These are phyloP conservation scores for Isoperla grammatica DNA, from an alignment of 2,888 invertebrate species.

Conservation along the genomic window DNA sequence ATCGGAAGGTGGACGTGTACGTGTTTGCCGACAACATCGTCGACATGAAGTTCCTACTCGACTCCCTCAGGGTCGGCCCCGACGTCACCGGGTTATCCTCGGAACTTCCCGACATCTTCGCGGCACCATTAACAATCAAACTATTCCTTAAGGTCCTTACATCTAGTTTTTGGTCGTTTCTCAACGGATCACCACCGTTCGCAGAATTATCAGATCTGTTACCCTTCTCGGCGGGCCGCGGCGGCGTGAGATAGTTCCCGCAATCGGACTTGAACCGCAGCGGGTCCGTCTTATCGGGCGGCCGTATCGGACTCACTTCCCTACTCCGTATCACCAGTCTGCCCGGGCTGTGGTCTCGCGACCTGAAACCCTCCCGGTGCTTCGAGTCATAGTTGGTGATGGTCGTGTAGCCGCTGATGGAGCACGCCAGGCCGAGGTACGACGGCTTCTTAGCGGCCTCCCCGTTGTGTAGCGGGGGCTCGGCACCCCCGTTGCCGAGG, in stretches of 20 bases:
- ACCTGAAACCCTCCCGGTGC: conserved; percentile 59
- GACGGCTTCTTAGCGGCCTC: conserved; percentile 64
- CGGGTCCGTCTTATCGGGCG: conserved; percentile 15
- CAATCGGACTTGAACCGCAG: conserved; percentile 18
- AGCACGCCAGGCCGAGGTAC: conserved; percentile 82
- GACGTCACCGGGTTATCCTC: no score
- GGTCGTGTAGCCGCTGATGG: conserved; percentile 85
- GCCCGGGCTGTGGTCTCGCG: conserved; percentile 38
- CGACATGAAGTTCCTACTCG: conserved; percentile 26
- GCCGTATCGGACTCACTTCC: conserved; percentile 32
- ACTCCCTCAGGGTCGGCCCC: conserved; percentile 15
- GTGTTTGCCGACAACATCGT: conserved; percentile 23
- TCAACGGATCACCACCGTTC: conserved; percentile 8
- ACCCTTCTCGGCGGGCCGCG: conserved; percentile 1
- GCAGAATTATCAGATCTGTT: neutral
- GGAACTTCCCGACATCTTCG: neutral
- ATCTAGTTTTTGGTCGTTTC: neutral
- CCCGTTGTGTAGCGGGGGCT: neutral
- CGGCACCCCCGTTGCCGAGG: neutral
- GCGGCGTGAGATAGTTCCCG: conserved; percentile 22
- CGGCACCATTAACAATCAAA: neutral
- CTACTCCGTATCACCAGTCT: conserved; percentile 30
- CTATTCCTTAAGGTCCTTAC: neutral
- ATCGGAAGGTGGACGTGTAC: neutral
- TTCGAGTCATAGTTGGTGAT: conserved; percentile 82